Evolutionary conservation across 2,113 vertebrate species (phyloP), one percentile per base, ranked within the genome.

Genomic region (Hydrolagus affinis): DNA sequence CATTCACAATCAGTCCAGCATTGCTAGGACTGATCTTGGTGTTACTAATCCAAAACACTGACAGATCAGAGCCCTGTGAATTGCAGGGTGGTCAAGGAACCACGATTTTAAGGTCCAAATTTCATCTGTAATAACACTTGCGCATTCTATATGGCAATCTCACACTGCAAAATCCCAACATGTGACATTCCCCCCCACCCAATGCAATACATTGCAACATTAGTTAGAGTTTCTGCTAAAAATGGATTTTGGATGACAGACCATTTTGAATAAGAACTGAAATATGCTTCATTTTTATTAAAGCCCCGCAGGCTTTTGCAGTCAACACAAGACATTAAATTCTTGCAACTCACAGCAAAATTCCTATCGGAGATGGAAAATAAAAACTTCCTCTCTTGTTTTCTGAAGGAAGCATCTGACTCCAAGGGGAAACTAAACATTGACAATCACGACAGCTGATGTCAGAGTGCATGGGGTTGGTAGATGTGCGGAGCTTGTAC

Each of bases 181-280:
- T 44, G 44, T 6, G 6, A 44, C 44, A 44, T 44, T 44, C 44
- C 44, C 44, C n/a, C 44, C 44, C 44, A 44, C 44, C 44, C 66
- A 69, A 15, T 69, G 66, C 8, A 69, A 69, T 21, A 69, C 15
- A 21, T 69, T 69, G 17, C 66, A 69, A 69, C 21, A 69, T 69
- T 69, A 69, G 15, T 69, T 69, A 19, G 8, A 21, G 19, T 69
- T 21, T 69, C 17, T 69, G 15, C 66, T 69, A 21, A 69, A 44
- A 69, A 69, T 69, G 21, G 66, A 15, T 69, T 69, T 69, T 69
- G 66, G 1, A 69, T 69, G 66, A 2, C 44, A 44, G 19, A 23
- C 32, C 73, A 77, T 77, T 60, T 77, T n/a, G 23, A 77, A 32
- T 75, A 75, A 75, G 30, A 77, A 77, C n/a, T 2, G 30, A 14